Percentiles rank a stretch among this genome's conserved stretches.
Evolutionary conservation across 1,140 invertebrate genomes (phyloP).

Genomic region (Brachystomella parvula): DNA sequence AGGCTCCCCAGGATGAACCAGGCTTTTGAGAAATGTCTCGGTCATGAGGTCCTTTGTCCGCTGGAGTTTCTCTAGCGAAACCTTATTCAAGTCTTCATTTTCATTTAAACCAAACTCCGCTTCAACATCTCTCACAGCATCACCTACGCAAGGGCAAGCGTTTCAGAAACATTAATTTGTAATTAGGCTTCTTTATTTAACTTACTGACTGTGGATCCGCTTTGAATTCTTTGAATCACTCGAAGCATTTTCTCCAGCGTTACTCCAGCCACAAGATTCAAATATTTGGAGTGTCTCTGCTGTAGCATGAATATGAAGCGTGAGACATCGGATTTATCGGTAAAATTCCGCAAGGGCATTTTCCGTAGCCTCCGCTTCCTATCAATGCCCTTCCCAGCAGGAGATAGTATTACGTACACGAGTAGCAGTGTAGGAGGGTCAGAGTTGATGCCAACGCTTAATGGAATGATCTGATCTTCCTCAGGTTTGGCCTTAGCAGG

Average conservation of each 20-base stretch:
- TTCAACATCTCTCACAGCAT: conserved; percentile 1
- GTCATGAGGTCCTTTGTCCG: not conserved
- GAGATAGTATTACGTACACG: not conserved
- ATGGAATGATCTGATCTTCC: not conserved
- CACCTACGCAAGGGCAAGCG: not conserved
- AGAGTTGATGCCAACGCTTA: not conserved
- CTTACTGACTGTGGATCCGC: not conserved
- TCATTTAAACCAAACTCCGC: not conserved
- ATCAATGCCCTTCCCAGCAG: not conserved
- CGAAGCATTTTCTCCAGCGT: conserved; percentile 1
- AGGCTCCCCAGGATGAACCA: not conserved
- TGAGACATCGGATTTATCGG: not conserved
- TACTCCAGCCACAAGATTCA: not conserved
- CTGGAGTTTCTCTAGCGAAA: not conserved
- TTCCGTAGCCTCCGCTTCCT: not conserved
- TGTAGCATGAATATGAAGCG: not conserved
- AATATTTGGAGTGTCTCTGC: not conserved
- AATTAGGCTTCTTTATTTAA: not conserved
- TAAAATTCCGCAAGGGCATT: conserved; percentile 2
- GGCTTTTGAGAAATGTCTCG: not conserved
- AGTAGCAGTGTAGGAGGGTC: not conserved
- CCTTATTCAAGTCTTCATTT: not conserved
- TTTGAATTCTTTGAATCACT: not conserved
- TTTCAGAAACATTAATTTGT: not conserved
- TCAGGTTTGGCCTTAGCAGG: too few relatives aligned